Evolutionary conservation across 1,140 invertebrate genomes (phyloP).

Genomic region (Aphidius gifuensis): DNA sequence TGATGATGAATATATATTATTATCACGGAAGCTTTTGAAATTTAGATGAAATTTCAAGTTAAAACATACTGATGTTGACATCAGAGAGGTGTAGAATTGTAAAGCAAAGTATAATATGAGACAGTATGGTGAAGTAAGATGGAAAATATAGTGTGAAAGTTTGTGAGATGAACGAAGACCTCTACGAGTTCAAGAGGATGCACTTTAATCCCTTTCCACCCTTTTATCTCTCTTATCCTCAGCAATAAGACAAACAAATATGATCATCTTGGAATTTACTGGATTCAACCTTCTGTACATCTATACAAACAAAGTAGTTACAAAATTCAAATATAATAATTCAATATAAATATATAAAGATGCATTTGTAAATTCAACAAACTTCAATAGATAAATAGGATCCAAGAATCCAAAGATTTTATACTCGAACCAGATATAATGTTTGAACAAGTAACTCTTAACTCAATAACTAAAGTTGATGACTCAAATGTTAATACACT

Average conservation of each 20-base stretch:
- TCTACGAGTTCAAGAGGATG: conserved; percentile 6
- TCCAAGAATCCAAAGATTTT: no score
- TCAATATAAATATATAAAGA: not conserved
- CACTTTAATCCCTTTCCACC: no score
- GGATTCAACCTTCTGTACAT: not conserved
- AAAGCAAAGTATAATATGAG: not conserved
- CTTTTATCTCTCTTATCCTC: no score
- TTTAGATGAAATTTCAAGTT: no score
- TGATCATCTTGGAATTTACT: conserved; percentile 14
- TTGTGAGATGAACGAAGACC: not conserved
- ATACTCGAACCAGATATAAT: no score
- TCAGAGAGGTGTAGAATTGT: not conserved
- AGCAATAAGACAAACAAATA: conserved; percentile 7
- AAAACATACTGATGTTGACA: not conserved
- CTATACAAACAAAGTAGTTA: not conserved
- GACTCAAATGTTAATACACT: no score
- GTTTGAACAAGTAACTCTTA: no score
- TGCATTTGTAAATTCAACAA: not conserved
- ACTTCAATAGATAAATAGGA: not conserved
- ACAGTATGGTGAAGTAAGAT: not conserved
- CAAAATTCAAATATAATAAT: conserved; percentile 6
- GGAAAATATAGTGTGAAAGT: not conserved
- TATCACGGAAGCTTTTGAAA: no score
- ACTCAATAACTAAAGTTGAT: no score
- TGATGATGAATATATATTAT: no score